Evolutionary conservation across 2,113 vertebrate genomes (phyloP).

Genomic region (Callaeas wilsoni): DNA sequence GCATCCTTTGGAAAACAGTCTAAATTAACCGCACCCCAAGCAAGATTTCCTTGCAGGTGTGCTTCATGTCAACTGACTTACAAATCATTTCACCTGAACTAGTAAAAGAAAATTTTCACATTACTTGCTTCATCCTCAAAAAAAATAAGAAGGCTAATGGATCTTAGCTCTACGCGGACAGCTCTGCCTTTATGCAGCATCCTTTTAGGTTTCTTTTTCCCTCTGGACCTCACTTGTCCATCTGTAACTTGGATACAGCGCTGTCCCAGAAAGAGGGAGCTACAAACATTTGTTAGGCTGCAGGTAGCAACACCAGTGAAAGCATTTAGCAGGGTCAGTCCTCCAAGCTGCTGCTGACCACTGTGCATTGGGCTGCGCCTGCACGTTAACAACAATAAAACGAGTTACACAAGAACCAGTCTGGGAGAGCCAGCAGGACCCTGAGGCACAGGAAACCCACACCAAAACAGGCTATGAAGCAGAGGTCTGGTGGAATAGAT

Average conservation of each 20-base stretch:
- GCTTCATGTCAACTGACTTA: not conserved
- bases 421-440: not conserved
- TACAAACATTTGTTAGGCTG: not conserved
- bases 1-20: not conserved
- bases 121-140: not conserved
- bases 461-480: not conserved
- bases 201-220: not conserved
- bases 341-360: not conserved
- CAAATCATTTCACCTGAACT: not conserved
- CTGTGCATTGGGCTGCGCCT: not conserved
- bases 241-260: not conserved
- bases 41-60: not conserved
- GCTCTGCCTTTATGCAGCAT: not conserved
- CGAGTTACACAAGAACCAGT: not conserved
- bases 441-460: not conserved
- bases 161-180: rapidly evolving
- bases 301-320: rapidly evolving
- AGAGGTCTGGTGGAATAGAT: not conserved
- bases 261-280: not conserved
- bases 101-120: not conserved
- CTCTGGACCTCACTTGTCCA: not conserved
- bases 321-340: not conserved
- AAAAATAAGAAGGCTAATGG: not conserved
- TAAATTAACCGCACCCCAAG: not conserved
- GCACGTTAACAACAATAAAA: not conserved